Evolutionary conservation across 2,888 invertebrate genomes (phyloP).

Genomic region (Blomia tropicalis): DNA sequence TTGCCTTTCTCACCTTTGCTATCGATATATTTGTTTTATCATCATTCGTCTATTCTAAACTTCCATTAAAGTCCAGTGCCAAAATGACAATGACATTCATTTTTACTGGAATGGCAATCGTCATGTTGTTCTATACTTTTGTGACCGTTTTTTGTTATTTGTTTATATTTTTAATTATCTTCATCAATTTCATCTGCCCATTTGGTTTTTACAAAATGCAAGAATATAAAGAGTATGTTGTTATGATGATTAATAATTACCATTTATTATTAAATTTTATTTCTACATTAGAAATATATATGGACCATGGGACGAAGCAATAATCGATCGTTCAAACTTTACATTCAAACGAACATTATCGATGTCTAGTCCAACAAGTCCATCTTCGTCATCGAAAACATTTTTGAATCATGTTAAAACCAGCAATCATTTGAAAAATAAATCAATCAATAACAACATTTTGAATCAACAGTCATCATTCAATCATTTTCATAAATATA

Average conservation of each 20-base stretch:
- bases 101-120: slow-evolving; percentile 11
- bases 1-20: slow-evolving; percentile 71
- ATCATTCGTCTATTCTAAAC: slow-evolving; percentile 50
- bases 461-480: no score
- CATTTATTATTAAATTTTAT: slow-evolving; percentile 7
- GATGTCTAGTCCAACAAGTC: no score
- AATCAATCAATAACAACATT: no score
- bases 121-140: slow-evolving; percentile 12
- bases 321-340: slow-evolving; percentile 33
- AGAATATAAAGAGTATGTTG: slow-evolving; percentile 48
- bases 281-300: slow-evolving; percentile 53
- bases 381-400: no score
- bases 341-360: no score
- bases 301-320: slow-evolving; percentile 95
- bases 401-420: no score
- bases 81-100: slow-evolving; percentile 11
- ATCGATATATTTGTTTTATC: slow-evolving; percentile 74
- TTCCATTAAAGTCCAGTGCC: not conserved
- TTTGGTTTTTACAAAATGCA: slow-evolving; percentile 57
- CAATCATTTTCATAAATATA: no score
- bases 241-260: not conserved
- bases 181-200: slow-evolving; percentile 57
- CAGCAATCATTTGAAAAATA: no score
- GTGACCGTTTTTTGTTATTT: slow-evolving; percentile 32
- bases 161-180: slow-evolving; percentile 37